Evolutionary conservation across 2,113 vertebrate species (phyloP).

Genomic region (Gulo gulo): DNA sequence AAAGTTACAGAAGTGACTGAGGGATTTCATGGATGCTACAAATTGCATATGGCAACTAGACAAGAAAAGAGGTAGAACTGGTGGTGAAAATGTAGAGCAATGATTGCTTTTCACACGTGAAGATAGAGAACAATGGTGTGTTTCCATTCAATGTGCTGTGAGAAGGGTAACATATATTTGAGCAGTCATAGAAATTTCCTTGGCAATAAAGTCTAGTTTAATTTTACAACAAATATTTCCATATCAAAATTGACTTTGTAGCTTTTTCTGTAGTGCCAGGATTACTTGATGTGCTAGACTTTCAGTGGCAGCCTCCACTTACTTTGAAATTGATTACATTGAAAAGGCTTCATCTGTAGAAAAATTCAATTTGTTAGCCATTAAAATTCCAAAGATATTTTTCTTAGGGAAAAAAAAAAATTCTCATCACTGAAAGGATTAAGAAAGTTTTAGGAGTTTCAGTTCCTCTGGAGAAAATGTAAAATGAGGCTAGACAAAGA

Average conservation of each 20-base stretch:
- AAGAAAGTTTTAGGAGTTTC: slow-evolving; percentile 65
- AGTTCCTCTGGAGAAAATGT: not conserved
- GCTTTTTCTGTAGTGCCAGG: slow-evolving; percentile 7
- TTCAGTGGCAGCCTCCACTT: slow-evolving; percentile 47
- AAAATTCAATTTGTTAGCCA: slow-evolving; percentile 66
- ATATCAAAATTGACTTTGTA: slow-evolving; percentile 49
- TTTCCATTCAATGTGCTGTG: slow-evolving; percentile 66
- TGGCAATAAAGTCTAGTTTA: slow-evolving; percentile 46
- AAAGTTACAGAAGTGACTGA: not conserved
- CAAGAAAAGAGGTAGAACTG: not conserved
- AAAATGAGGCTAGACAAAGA: not conserved
- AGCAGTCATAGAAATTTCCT: not conserved
- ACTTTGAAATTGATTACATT: slow-evolving; percentile 34
- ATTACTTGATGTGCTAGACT: slow-evolving; percentile 27
- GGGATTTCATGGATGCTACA: not conserved
- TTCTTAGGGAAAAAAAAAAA: slow-evolving; percentile 22
- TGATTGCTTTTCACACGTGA: not conserved
- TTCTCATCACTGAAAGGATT: slow-evolving; percentile 54
- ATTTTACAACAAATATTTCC: slow-evolving; percentile 76
- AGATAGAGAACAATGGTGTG: slow-evolving; percentile 58
- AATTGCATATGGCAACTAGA: not conserved
- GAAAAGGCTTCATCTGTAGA: slow-evolving; percentile 43
- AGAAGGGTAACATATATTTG: slow-evolving; percentile 57
- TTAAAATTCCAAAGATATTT: slow-evolving; percentile 68
- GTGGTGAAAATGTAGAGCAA: not conserved